Evolutionary conservation across 2,888 invertebrate genomes (phyloP), one percentile per base, ranked within the genome.

Genomic region (Apodemia zela): DNA sequence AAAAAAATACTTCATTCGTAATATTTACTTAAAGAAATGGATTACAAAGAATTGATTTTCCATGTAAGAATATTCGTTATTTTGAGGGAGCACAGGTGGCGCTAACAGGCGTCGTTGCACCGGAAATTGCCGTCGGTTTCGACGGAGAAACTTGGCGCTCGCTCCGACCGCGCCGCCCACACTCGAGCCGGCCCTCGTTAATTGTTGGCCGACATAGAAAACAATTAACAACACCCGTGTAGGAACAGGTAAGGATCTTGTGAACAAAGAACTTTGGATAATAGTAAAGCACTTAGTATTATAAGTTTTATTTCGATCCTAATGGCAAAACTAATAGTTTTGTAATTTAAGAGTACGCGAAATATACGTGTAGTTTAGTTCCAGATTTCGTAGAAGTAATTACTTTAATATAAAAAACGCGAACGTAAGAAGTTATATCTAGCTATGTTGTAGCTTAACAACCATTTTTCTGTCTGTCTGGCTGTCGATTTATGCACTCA

Each of bases 41-140:
- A 7, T 33, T 33, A 7, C 33, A 6, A 8, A 0, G 33, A 21
- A 57, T 66, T 60, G 54, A 66, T 69, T 62, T 25, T 64, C 63
- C 65, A 67, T 67, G 65, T 66, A 74, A 73, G 71, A 76, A 72
- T 71, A 72, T 75, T 74, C 73, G 76, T 77, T 77, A 78, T 80
- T 79, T 75, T 78, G 77, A 77, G 74, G 76, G 75, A 72, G 74
- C 78, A 78, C 86, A 82, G 85, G 84, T 85, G 84, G 74, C 71
- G 78, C 72, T 82, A 82, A 85, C 80, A 77, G 79, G 76, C 73
- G 65, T 67, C 77, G 72, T 76, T 80, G 81, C 77, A 80, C 69
- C 83, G 85, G 85, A 85, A 82, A 86, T 86, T 86, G 81, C 80
- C 78, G 78, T 76, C 80, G 79, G 78, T 75, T 75, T 59, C 59